Evolutionary conservation across 2,113 vertebrate species (phyloP).

Genomic region (Oenanthe oenanthe): DNA sequence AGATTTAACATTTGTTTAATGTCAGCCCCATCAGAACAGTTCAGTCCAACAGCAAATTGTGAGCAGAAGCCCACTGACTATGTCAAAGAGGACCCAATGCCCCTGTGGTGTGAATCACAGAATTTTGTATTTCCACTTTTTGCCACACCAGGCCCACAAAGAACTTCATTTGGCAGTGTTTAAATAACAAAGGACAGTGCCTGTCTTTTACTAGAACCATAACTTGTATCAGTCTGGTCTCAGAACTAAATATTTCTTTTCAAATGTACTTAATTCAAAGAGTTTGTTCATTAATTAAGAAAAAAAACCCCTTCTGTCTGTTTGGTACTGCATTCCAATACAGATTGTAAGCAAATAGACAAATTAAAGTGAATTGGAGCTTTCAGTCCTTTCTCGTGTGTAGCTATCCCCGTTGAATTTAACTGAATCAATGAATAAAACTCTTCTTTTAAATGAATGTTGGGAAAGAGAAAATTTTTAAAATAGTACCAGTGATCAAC

Average conservation of each 20-base stretch:
- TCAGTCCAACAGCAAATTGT: background rate
- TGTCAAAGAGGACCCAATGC: background rate
- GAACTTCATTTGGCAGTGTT: background rate
- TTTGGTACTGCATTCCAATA: conserved; percentile 45
- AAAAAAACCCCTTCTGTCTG: background rate
- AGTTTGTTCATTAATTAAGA: conserved; percentile 1
- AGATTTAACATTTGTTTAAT: background rate
- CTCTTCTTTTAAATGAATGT: conserved; percentile 34
- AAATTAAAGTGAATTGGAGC: conserved; percentile 60
- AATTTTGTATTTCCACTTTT: background rate
- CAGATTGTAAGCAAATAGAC: conserved; percentile 28
- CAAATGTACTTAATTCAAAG: conserved; percentile 13
- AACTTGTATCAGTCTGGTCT: background rate
- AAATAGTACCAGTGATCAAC: background rate
- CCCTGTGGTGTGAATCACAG: background rate
- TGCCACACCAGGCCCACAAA: background rate
- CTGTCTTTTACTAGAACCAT: background rate
- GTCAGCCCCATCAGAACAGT: background rate
- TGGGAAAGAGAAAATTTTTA: background rate
- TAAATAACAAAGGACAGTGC: background rate
- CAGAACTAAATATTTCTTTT: background rate
- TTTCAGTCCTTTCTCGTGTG: conserved; percentile 51
- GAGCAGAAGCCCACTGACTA: background rate
- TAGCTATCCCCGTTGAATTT: conserved; percentile 14
- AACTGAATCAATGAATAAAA: conserved; percentile 55